Base-by-base conservation (phyloP, 2,113 vertebrate genomes). In the Oostethus manadensis region DNA sequence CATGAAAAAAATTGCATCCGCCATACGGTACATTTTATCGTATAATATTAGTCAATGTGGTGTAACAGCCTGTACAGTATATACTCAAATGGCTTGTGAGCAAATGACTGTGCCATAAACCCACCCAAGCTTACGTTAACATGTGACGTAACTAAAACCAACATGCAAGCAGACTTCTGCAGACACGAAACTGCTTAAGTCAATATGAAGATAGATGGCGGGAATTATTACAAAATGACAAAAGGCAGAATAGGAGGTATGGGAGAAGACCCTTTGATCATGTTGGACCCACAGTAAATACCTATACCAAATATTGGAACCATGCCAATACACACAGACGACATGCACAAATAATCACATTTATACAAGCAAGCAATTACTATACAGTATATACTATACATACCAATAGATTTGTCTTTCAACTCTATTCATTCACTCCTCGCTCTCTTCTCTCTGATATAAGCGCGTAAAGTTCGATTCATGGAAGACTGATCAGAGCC, bases 281-380 rank as follows among this genome's bases (percentile, higher is more conserved):
- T 73, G 45, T 59, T 56, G 60, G 64, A 64, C 78, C 70, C 74
- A 75, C 58, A 59, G 51, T 68, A 69, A 69, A 54, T 49, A 68
- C 60, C 58, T 67, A 18, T 62, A 70, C 77, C 82, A 82, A 82
- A 85, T 68, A 82, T 43, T 77, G 80, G 82, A 80, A 58, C n/a
- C 33, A 9, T 8, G 74, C 81, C 86, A 65, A 64, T n/a, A 42
- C 22, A 38, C 14, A 51, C 55, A 26, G 60, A 22, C 46, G 18
- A 38, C 14, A 54, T 56, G 38, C 63, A 62, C 22, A 70, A 47
- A 54, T 50, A 64, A 47, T 33, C 40, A 53, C 51, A 5, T 23
- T 51, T 29, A 13, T 50, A 15, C 22, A 51, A 51, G 15, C 11
- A 51, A 29, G 8, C 3, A 53, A 8, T 35, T 26, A 29, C 49